phyloP scores from a whole-genome alignment of 2,113 vertebrate genomes.

The Coptodon bakossiorum region DNA sequence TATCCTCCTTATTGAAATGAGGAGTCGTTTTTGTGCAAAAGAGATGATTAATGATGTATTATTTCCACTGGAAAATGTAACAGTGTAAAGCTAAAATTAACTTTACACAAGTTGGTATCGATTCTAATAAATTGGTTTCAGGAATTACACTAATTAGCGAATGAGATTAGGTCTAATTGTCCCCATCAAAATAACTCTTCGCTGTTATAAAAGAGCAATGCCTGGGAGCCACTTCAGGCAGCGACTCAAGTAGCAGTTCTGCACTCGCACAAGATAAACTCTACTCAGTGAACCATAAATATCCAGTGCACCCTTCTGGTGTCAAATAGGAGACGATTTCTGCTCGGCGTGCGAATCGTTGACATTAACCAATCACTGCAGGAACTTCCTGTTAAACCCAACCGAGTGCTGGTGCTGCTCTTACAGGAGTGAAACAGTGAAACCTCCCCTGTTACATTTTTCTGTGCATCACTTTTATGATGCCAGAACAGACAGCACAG shows the following conservation, averaged over 20 bases:
- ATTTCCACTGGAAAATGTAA: not conserved
- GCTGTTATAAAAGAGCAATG: not conserved
- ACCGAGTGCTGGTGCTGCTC: not conserved
- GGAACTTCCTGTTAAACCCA: not conserved
- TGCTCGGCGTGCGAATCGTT: not conserved
- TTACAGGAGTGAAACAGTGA: not conserved
- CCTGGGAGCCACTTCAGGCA: not conserved
- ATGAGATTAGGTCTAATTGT: conserved; percentile 44
- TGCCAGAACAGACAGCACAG: not conserved
- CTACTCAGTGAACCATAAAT: not conserved
- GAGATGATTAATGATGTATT: not conserved
- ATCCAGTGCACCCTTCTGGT: not conserved
- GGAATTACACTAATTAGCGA: conserved; percentile 43
- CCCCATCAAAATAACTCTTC: conserved; percentile 8
- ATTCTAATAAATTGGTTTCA: conserved; percentile 31
- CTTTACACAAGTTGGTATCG: conserved; percentile 3
- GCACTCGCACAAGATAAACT: not conserved
- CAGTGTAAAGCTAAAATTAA: not conserved
- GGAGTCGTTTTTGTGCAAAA: not conserved
- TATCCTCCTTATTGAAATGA: not conserved
- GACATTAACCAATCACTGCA: not conserved
- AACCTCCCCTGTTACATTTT: not conserved
- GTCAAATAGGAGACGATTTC: not conserved
- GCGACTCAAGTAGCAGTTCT: not conserved
- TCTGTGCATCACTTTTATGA: not conserved